Conservation (phyloP, 2,113 vertebrate genomes). For the Nansenia antarctica region DNA sequence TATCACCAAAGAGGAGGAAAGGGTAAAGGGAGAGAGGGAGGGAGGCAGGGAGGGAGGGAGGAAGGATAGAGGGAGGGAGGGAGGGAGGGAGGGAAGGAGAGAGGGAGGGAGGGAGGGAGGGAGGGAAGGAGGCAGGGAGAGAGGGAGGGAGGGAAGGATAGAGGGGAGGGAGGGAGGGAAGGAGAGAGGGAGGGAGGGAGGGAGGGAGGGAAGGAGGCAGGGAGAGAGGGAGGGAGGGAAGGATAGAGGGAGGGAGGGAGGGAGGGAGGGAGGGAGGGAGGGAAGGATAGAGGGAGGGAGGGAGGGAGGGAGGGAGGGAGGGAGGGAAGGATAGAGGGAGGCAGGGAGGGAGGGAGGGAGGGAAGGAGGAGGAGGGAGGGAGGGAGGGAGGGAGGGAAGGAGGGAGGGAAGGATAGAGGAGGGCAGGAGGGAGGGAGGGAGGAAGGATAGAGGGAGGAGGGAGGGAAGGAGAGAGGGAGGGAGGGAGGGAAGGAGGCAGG, state of each 20-base stretch:
- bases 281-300: too few species aligned
- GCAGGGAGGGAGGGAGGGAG: not conserved
- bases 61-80: not conserved
- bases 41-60: not conserved
- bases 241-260: not conserved
- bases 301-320: not conserved
- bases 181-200: conserved; percentile 18
- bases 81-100: not conserved
- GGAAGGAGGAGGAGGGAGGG: not conserved
- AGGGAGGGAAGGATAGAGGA: not conserved
- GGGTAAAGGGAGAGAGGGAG: not conserved
- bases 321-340: not conserved
- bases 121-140: not conserved
- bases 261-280: not conserved
- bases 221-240: not conserved
- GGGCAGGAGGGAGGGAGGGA: not conserved
- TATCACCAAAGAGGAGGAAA: too few species aligned
- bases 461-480: not conserved
- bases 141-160: not conserved
- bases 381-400: not conserved
- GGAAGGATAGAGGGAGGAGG: not conserved
- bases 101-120: not conserved
- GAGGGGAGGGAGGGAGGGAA: not conserved
- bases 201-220: not conserved
- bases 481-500: not conserved